Evolutionary conservation across 2,888 invertebrate species (phyloP), one percentile per base, ranked within the genome.

Genomic region (Diploptera punctata): DNA sequence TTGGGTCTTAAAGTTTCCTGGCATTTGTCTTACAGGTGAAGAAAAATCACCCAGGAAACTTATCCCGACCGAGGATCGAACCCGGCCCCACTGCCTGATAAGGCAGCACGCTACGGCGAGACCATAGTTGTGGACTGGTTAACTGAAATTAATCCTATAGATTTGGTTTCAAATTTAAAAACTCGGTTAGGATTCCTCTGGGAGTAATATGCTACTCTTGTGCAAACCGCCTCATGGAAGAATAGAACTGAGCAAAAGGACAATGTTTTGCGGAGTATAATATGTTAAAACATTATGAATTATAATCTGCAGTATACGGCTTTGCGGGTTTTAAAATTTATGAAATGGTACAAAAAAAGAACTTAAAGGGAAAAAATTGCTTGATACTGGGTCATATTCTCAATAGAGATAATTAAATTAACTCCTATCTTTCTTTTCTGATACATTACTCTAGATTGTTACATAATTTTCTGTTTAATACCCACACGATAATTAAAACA

Each of bases 281-380:
- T 31, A 57, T 29, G 57, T 29, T 29, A 31, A 57, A n/a, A 29
- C 57, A 5, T 57, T n/a, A 29, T 57, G 57, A 57, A n/a, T 10
- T 31, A 57, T 29, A 57, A 19, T 31, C 31, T 57, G 57, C 57
- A 57, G 57, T 57, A 16, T n/a, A 57, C 29, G 31, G 57, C 16
- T 57, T 29, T 57, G 57, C 31, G 57, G 57, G 24, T 16, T 57
- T 24, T n/a, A 29, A 29, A 57, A 57, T 57, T 29, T 57, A 57
- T 57, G 29, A 57, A 57, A 57, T 29, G 29, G n/a, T 29, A 10
- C 29, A 57, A 29, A 29, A 57, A 16, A 26, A 54, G 26, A 24
- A 16, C 24, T 54, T 5, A 16, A 54, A 24, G 21, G 29, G 24
- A 26, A 3, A 29, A 29, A 57, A 57, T n/a, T 29, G 10, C n/a